Evolutionary conservation across 2,888 invertebrate species (phyloP), one percentile per base, ranked within the genome.

Genomic region (Conomelus anceps): DNA sequence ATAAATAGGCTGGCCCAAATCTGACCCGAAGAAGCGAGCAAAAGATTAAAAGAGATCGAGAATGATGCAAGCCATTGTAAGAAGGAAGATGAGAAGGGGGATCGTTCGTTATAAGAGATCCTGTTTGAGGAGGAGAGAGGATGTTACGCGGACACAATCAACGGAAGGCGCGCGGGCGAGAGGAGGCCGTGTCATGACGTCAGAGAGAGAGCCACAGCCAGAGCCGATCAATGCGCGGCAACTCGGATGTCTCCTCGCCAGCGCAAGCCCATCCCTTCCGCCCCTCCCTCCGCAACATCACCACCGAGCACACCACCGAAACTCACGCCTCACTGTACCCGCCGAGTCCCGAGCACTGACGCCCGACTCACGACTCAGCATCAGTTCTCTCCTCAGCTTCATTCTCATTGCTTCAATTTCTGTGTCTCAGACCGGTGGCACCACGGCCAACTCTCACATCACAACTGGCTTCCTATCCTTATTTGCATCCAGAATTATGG

Each of bases 191-290:
- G 91, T 91, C 92, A 93, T 94, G 94, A 94, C 94, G 93, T 41
- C 23, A 86, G 87, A 86, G 86, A 23, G 23, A 85, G 34, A 22
- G 63, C 88, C 88, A 88, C 34, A 88, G 34, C 88, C 34, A 23
- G 22, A 85, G 85, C 94, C 94, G 94, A 94, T 94, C 94, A 94
- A 94, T 93, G 92, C 22, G n/a, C 86, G 20, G 63, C 63, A 63
- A 34, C 34, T 34, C 34, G 34, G n/a, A 20, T 85, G 22, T 86
- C 88, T 92, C 92, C 92, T 92, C 92, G 88, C 88, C 89, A 85
- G 85, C 89, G 84, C 89, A 24, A 90, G 87, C 89, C 87, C 87
- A 20, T 90, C 63, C 29, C 84, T 22, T 88, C 24, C 23, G 84
- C 23, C 86, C 86, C 89, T 17, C 86, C 87, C 22, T 63, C 89